phyloP scores from a whole-genome alignment of 2,888 invertebrate species.

The Scelioninae gen. 1 region DNA sequence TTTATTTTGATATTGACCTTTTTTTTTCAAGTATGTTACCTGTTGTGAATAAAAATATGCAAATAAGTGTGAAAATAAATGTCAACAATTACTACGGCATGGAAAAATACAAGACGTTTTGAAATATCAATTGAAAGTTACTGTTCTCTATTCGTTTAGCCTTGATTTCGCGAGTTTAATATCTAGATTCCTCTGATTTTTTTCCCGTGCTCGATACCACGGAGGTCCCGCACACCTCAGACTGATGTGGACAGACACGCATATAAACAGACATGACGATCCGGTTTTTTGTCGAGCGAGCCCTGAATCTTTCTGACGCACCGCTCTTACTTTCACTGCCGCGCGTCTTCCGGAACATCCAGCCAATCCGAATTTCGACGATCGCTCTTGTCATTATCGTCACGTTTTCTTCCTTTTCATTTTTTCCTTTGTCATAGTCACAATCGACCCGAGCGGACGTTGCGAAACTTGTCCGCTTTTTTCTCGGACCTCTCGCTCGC shows the following conservation, averaged over 20 bases:
- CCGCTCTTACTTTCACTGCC: constrained; percentile 66
- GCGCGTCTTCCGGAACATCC: constrained; percentile 57
- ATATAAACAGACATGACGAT: constrained; percentile 63
- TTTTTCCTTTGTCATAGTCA: constrained; percentile 6
- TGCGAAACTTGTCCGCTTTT: constrained; percentile 15
- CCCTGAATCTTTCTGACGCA: constrained; percentile 62
- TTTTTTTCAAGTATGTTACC: no score
- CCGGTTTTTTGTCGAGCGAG: constrained; percentile 65
- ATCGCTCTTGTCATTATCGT: constrained; percentile 30
- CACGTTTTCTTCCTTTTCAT: constrained; percentile 12
- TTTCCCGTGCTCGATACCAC: constrained; percentile 11
- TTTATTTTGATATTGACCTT: no score
- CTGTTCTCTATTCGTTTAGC: constrained; percentile 22
- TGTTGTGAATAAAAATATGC: no score
- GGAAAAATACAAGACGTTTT: constrained; percentile 2
- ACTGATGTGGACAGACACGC: constrained; percentile 51
- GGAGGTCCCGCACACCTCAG: constrained; percentile 44
- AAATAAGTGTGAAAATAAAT: no score
- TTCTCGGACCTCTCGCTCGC: no score
- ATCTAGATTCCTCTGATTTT: constrained; percentile 25
- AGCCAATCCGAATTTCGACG: constrained; percentile 40
- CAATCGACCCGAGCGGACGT: constrained; percentile 36
- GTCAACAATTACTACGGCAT: no score
- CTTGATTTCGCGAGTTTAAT: constrained; percentile 47
- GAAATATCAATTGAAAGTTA: constrained; percentile 22